These are phyloP conservation scores for Buathra laborator DNA, from an alignment of 2,888 invertebrate species.

Conservation along the genomic window DNA sequence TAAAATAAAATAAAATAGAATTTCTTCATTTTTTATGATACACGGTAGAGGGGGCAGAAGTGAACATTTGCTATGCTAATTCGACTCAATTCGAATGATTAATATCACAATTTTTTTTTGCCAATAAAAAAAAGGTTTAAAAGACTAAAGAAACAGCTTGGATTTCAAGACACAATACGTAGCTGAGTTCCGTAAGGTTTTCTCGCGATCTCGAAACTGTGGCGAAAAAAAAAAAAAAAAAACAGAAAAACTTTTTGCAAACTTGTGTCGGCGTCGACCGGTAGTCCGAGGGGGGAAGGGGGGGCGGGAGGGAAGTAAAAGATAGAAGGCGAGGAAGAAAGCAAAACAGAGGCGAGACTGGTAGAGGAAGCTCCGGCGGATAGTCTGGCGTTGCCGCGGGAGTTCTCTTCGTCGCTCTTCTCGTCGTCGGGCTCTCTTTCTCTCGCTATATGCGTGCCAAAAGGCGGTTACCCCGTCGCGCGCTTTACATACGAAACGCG, in stretches of 20 bases:
- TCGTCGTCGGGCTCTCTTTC: slow-evolving; percentile 14
- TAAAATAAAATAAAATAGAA: no score
- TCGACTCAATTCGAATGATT: no score
- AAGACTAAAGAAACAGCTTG: background rate
- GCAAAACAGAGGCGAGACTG: slow-evolving; percentile 55
- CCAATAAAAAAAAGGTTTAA: background rate
- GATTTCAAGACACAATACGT: slow-evolving; percentile 1
- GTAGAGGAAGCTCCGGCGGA: slow-evolving; percentile 62
- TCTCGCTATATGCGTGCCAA: slow-evolving; percentile 68
- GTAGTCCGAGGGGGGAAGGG: slow-evolving; percentile 35
- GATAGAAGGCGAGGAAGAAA: slow-evolving; percentile 40
- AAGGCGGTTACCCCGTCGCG: slow-evolving; percentile 66
- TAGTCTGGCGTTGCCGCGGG: slow-evolving; percentile 38
- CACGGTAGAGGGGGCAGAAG: no score
- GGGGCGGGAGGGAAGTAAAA: slow-evolving; percentile 37
- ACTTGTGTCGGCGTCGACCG: slow-evolving; percentile 8
- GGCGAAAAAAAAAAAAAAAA: background rate
- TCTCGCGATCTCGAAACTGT: slow-evolving; percentile 2
- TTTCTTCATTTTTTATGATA: no score
- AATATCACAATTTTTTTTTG: no score
- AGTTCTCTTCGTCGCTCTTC: background rate
- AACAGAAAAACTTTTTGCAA: slow-evolving; percentile 27
- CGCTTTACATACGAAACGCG: slow-evolving; percentile 70
- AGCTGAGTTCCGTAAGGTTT: background rate
- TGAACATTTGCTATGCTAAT: no score